These are phyloP conservation scores for Chymomyza amoena DNA, from an alignment of 2,888 invertebrate genomes.

Conservation along the genomic window DNA sequence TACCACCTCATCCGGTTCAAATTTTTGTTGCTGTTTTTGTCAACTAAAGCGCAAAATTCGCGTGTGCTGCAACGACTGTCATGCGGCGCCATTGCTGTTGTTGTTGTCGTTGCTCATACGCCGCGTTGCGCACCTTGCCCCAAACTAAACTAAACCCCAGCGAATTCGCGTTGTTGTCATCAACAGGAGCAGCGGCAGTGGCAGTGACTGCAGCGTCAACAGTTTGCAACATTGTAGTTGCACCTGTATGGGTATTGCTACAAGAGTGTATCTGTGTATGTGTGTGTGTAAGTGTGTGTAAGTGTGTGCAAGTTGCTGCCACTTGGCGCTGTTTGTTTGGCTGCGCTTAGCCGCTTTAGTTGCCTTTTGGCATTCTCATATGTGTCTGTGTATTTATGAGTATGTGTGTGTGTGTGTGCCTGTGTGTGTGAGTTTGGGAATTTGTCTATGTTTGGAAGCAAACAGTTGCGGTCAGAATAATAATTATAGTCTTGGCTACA, in stretches of 20 bases:
- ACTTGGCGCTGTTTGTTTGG: constrained; percentile 18
- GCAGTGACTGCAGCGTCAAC: constrained; percentile 16
- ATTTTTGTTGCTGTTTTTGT: background rate
- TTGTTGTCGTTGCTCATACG: constrained; percentile 58
- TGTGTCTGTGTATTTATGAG: constrained; percentile 22
- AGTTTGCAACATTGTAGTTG: constrained; percentile 55
- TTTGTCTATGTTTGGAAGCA: constrained; percentile 1
- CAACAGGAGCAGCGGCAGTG: constrained; percentile 31
- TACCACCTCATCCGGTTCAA: no score
- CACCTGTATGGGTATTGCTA: constrained; percentile 1
- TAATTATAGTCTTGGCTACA: background rate
- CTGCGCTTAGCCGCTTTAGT: constrained; percentile 51
- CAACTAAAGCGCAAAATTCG: background rate
- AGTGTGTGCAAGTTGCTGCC: constrained; percentile 13
- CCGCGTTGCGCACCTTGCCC: constrained; percentile 36
- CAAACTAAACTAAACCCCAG: background rate
- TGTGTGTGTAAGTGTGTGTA: constrained; percentile 18
- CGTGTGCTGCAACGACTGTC: background rate
- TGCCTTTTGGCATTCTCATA: constrained; percentile 60
- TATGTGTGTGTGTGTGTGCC: background rate
- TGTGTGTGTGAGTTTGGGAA: background rate
- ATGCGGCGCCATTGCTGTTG: background rate
- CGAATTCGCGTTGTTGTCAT: constrained; percentile 59
- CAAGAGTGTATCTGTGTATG: constrained; percentile 16
- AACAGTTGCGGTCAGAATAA: background rate